A percentile compares a stretch with the other conserved stretches of the same genome.
phyloP scores from a whole-genome alignment of 2,113 vertebrate species.

The Steatornis caripensis region DNA sequence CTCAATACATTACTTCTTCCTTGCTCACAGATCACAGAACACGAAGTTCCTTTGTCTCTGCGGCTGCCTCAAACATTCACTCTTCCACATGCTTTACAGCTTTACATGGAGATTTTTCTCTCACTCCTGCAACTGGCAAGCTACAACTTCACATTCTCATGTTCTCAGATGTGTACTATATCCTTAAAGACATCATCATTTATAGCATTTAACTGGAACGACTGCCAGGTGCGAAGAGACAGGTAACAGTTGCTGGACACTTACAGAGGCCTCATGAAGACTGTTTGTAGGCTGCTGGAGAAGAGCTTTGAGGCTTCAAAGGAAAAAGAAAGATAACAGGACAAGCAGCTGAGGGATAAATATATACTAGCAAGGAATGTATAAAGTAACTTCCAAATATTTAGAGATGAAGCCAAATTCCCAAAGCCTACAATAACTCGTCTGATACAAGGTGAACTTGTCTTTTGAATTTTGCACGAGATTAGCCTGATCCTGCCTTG shows the following conservation, averaged over 20 bases:
- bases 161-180: neutral
- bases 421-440: neutral
- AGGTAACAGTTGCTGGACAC: neutral
- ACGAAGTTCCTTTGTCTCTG: neutral
- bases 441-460: neutral
- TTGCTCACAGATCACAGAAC: neutral
- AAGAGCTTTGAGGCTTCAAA: neutral
- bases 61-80: neutral
- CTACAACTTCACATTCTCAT: neutral
- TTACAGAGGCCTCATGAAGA: neutral
- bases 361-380: neutral
- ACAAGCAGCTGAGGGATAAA: neutral
- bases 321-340: neutral
- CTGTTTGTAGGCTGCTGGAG: neutral
- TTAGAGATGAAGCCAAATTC: neutral
- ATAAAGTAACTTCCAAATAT: slow-evolving; percentile 2
- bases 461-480: neutral
- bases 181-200: neutral
- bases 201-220: neutral
- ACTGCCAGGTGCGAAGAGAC: neutral
- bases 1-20: neutral
- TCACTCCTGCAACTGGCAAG: neutral
- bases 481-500: neutral
- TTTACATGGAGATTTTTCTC: neutral
- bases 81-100: neutral